Evolutionary conservation across 1,140 invertebrate genomes (phyloP).

Genomic region (Pseudachorutes palmiensis): DNA sequence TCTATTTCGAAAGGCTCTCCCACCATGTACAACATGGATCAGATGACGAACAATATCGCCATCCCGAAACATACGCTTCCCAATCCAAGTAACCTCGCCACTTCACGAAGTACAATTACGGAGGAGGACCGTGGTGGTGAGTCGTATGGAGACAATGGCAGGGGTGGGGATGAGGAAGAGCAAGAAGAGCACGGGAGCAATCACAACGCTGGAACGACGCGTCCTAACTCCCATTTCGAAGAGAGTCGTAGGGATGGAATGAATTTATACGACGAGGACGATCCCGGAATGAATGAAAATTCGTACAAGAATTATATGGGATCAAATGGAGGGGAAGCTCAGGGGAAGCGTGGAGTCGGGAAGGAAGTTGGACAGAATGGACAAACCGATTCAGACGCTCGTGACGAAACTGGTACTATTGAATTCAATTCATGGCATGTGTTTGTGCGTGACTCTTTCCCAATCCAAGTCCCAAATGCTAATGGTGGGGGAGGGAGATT

Average conservation of each 20-base stretch:
- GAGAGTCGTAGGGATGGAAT: constrained; percentile 29
- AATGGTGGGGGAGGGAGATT: not conserved
- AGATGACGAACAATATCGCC: constrained; percentile 38
- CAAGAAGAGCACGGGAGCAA: constrained; percentile 24
- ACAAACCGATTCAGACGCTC: constrained; percentile 27
- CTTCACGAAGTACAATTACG: constrained; percentile 32
- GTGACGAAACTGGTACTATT: constrained; percentile 36
- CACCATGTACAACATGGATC: constrained; percentile 39
- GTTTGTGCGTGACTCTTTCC: constrained; percentile 3
- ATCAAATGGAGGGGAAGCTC: constrained; percentile 24
- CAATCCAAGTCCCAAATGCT: not conserved
- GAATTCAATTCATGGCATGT: constrained; percentile 4
- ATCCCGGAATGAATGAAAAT: constrained; percentile 27
- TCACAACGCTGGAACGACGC: constrained; percentile 20
- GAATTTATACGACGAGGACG: constrained; percentile 34
- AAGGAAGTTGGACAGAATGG: constrained; percentile 29
- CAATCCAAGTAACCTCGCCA: constrained; percentile 37
- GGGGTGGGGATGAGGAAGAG: constrained; percentile 14
- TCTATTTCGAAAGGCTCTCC: constrained; percentile 27
- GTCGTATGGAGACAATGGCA: constrained; percentile 14
- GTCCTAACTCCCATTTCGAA: constrained; percentile 31
- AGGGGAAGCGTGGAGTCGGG: constrained; percentile 35
- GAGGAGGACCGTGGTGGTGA: constrained; percentile 21
- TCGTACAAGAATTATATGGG: constrained; percentile 21
- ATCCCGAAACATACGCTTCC: constrained; percentile 37